Conservation (phyloP, 2,113 vertebrate species). For the Oryzias javanicus region DNA sequence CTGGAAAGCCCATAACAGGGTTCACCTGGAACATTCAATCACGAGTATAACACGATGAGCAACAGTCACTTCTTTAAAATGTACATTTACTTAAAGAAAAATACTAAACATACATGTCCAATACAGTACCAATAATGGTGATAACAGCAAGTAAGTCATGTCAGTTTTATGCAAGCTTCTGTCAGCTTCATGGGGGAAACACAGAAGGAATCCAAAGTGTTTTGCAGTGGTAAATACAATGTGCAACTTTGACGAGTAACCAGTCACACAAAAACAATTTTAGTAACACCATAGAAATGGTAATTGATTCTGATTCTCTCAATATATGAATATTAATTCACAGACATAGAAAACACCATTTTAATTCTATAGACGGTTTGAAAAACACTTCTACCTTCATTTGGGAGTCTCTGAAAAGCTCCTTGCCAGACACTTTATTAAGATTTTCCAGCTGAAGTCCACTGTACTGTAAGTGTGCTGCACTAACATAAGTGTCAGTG, state of each 20-base stretch:
- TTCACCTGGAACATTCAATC: conserved; percentile 64
- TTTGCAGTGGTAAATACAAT: no score
- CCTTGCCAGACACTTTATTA: conserved; percentile 63
- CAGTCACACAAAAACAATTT: no score
- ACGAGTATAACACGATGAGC: conserved; percentile 1
- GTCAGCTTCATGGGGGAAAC: not conserved
- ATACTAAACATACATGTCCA: no score
- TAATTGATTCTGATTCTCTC: no score
- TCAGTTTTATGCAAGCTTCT: not conserved
- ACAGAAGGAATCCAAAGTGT: not conserved
- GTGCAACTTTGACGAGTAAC: no score
- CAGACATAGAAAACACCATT: not conserved
- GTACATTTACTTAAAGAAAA: no score
- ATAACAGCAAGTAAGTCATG: not conserved
- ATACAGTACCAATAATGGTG: no score
- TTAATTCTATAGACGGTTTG: not conserved
- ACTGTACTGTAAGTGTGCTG: conserved; percentile 60
- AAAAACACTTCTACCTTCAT: conserved; percentile 56
- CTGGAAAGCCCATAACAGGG: conserved; percentile 75
- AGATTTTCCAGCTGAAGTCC: conserved; percentile 63
- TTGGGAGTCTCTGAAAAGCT: conserved; percentile 69
- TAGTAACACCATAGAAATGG: no score
- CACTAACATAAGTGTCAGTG: conserved; percentile 54
- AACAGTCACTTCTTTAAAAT: no score
- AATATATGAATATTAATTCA: not conserved